Base-by-base conservation (phyloP, 2,888 invertebrate species). In the Agrochola macilenta region DNA sequence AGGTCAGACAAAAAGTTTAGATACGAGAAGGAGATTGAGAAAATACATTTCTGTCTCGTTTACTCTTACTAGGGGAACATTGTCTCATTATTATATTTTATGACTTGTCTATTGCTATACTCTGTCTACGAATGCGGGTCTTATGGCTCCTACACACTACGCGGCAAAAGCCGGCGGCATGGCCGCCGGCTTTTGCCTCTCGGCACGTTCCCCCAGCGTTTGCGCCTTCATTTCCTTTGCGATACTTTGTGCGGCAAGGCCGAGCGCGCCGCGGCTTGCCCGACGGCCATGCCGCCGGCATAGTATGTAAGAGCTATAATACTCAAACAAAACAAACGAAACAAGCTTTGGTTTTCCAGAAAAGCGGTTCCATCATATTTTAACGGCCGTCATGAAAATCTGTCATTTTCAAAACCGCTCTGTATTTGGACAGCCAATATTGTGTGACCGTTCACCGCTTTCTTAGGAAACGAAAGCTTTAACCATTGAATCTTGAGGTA, bases 401-500 rank as follows among this genome's bases (percentile, higher is more conserved):
- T 49, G 30, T 39, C 7, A 35, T 7, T 35, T 12, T 63, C 35
- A 23, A 35, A 54, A 35, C 3, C 9, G 2, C 52, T n/a, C 17
- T 35, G 23, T 14, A 52, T 23, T 54, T 35, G 17, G 1, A 35
- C 30, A 2, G 8, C 8, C 23, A 14, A 30, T 69, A n/a, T 11
- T 30, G 30, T 30, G 30, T 30, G 30, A 30, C 30, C 30, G 30
- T 30, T 30, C 30, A 30, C 8, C 12, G 20, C 26, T 23, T 20
- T 68, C n/a, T n/a, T 69, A 54, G 35, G 11, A 35, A 68, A 35
- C n/a, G n/a, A n/a, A 69, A 69, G 35, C 11, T 17, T 30, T n/a
- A 30, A 72, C 8, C n/a, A 4, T 30, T 73, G 17, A 72, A 39
- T 69, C 20, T 60, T 49, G 60, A 11, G 11, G 23, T 26, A 74